phyloP scores from a whole-genome alignment of 1,140 invertebrate species.

The Parasteatoda tepidariorum region DNA sequence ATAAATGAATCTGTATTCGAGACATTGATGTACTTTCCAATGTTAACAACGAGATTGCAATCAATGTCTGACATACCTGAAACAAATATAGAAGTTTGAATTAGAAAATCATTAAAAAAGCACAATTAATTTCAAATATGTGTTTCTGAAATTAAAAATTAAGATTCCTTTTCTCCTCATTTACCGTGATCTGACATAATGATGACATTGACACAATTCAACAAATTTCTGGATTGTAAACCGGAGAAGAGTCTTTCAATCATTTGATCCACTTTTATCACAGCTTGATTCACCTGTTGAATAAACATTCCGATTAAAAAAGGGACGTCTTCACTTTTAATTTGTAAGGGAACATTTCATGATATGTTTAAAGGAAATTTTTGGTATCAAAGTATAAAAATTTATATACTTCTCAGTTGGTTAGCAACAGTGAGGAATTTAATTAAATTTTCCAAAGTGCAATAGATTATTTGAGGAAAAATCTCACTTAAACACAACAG shows the following conservation, averaged over 20 bases:
- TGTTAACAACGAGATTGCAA: background rate
- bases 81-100: background rate
- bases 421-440: no score
- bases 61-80: slow-evolving; percentile 29
- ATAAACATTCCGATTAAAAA: no score
- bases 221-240: slow-evolving; percentile 47
- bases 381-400: no score
- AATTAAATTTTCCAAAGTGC: no score
- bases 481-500: no score
- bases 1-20: background rate
- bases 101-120: background rate
- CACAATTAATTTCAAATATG: background rate
- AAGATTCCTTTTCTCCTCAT: background rate
- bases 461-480: no score
- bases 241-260: slow-evolving; percentile 11
- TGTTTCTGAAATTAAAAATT: background rate
- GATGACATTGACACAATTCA: slow-evolving; percentile 67
- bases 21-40: background rate
- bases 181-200: slow-evolving; percentile 70
- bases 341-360: no score
- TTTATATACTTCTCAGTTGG: no score
- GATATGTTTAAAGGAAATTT: no score
- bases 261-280: slow-evolving; percentile 63
- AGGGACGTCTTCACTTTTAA: no score
- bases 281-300: slow-evolving; percentile 64